Evolutionary conservation across 2,888 invertebrate species (phyloP), one percentile per base, ranked within the genome.

Genomic region (Melanostoma mellinum): DNA sequence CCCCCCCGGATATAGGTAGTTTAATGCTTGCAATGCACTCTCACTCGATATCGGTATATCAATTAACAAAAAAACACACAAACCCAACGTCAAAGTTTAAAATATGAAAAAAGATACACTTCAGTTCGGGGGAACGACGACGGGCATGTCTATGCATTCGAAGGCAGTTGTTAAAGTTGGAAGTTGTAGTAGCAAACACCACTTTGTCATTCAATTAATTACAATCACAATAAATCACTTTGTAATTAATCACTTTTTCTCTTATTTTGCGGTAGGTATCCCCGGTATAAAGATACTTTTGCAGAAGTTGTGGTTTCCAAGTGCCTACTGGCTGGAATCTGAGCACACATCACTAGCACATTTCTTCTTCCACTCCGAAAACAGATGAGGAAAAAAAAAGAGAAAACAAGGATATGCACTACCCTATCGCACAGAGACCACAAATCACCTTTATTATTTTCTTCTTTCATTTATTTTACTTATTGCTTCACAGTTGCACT

Each of bases 151-250:
- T 50, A 40, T n/a, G 36, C 9, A 48, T 33, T 32, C 9, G 33
- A 32, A 36, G 38, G 10, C 35, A 6, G 30, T 8, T 6, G 20
- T 9, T 20, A 20, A 20, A 36, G 44, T 48, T 3, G 38, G 63
- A 35, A 33, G 40, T 20, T 46, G 35, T 30, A 85, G 80, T 75
- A 76, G 80, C 85, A 63, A 76, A 68, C 85, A 79, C 65, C 79
- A 80, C 85, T 85, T 85, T 80, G 85, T 85, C 85, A 85, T 85
- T 85, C 85, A 79, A 85, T 85, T 85, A 85, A 85, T 80, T 85
- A 85, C 76, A 72, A 80, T 79, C 85, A 85, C 85, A 85, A 80
- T 85, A 85, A 85, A 85, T 85, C 85, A 79, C 75, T 80, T 85
- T 75, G 85, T 80, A 85, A 85, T 85, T 80, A 85, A 85, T 85